Evolutionary conservation across 1,140 invertebrate species (phyloP), one percentile per base, ranked within the genome.

Genomic region (Drosophila sulfurigaster): DNA sequence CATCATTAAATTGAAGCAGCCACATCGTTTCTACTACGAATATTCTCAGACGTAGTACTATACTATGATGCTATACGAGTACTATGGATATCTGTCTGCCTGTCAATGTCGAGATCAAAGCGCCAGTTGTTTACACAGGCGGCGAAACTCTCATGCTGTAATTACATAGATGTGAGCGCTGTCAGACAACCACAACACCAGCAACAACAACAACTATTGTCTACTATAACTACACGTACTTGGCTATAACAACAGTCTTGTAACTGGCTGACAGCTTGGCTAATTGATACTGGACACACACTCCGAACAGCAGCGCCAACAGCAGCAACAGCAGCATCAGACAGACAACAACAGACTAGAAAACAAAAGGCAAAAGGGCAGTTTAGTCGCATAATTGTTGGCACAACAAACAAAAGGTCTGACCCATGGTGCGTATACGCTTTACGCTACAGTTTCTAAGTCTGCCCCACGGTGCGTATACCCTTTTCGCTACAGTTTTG

Each of bases 71-170:
- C 35, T 7, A 7, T 38, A 38, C n/a, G n/a, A n/a, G n/a, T 38
- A 64, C 81, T 56, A 69, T 68, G 56, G 69, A 25, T 64, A n/a
- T 75, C 20, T 51, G 48, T 15, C 57, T 77, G 63, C 43, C 43
- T 68, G 75, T 74, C 72, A 79, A 56, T 65, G 68, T 60, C 45
- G 57, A 75, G 78, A 80, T 80, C 78, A 76, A 72, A 73, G 62
- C 68, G 67, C 32, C 30, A 16, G 32, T 70, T 87, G 83, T 87
- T 87, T 82, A 78, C 83, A 82, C 83, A 88, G 83, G 79, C 83
- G 83, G 83, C 77, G 69, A 67, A 73, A 48, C 71, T 83, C 85
- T 66, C 78, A 89, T 68, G 67, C 78, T 85, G 81, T 89, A 89
- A 89, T 87, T 87, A 87, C 65, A 68, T 68, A 58, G 58, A 58